A percentile compares a stretch with the other conserved stretches of the same genome.
Evolutionary conservation across 2,797 vertebrate genomes (phyloP).

Genomic region (Apogon hyalosoma): DNA sequence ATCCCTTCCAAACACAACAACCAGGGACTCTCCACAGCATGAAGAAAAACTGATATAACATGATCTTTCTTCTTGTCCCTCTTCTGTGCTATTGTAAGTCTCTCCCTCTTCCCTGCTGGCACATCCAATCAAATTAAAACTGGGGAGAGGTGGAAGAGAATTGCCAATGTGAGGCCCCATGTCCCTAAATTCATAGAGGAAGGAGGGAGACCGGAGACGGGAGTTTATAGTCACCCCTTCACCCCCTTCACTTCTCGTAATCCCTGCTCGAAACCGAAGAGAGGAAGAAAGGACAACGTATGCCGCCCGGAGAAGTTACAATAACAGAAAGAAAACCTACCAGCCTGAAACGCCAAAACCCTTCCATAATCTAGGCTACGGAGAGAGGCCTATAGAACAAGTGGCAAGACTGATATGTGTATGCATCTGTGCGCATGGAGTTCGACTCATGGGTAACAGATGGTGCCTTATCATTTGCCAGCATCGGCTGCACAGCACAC

Average conservation of each 20-base stretch:
- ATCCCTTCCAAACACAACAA: constrained; percentile 75
- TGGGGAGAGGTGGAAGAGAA: constrained; percentile 35
- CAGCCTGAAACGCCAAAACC: constrained; percentile 49
- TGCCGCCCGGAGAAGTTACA: constrained; percentile 75
- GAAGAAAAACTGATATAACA: constrained; percentile 54
- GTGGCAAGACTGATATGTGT: constrained; percentile 61
- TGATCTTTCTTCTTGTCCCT: constrained; percentile 33
- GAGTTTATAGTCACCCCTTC: constrained; percentile 57
- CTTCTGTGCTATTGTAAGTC: constrained; percentile 30
- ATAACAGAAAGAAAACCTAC: constrained; percentile 78
- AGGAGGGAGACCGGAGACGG: constrained; percentile 46
- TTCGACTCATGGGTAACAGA: constrained; percentile 82
- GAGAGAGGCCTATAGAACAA: constrained; percentile 59
- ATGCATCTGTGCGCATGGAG: constrained; percentile 53
- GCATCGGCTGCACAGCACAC: constrained; percentile 74
- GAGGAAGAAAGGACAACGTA: constrained; percentile 79
- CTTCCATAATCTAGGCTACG: constrained; percentile 64
- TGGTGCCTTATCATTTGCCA: constrained; percentile 84
- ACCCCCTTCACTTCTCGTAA: constrained; percentile 70
- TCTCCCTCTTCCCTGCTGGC: constrained; percentile 49
- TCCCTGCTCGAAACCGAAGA: constrained; percentile 83
- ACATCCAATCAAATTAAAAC: constrained; percentile 74
- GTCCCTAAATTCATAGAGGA: constrained; percentile 43
- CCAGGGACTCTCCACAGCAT: constrained; percentile 40
- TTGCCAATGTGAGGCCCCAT: constrained; percentile 36